Evolutionary conservation across 2,797 vertebrate genomes (phyloP).

Genomic region (Calcarius lapponicus): DNA sequence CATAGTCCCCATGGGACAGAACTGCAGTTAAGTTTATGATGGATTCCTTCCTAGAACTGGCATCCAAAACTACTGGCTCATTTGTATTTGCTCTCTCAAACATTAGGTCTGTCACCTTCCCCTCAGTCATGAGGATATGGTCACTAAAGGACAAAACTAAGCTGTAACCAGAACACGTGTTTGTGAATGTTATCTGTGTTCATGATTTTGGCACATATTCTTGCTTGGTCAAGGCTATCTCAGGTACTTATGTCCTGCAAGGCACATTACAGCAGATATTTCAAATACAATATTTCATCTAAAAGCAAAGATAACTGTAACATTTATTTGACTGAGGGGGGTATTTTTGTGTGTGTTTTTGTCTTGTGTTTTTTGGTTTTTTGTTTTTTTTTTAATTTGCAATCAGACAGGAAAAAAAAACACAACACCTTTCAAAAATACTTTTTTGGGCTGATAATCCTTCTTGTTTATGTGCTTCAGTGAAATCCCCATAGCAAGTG

Average conservation of each 20-base stretch:
- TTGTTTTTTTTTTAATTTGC: not conserved
- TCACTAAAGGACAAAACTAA: not conserved
- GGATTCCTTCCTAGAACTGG: not conserved
- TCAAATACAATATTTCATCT: not conserved
- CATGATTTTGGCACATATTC: not conserved
- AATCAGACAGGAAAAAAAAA: not conserved
- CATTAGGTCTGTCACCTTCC: not conserved
- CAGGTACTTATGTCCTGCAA: not conserved
- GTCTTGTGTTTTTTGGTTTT: not conserved
- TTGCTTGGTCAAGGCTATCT: not conserved
- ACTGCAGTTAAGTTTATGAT: not conserved
- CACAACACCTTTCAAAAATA: not conserved
- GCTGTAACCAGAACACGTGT: not conserved
- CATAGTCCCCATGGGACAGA: not conserved
- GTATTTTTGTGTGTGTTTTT: not conserved
- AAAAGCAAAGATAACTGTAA: not conserved
- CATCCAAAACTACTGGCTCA: not conserved
- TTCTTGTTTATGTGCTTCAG: not conserved
- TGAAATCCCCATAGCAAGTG: not conserved
- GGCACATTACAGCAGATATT: not conserved
- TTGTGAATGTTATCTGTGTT: not conserved
- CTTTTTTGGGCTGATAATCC: not conserved
- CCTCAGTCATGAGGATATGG: not conserved
- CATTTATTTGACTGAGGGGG: not conserved
- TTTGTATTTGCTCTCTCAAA: not conserved